A percentile compares a stretch with the other conserved stretches of the same genome.
phyloP scores from a whole-genome alignment of 37 sponge, comb jelly and placozoan genomes.

The Beroe forskalii region DNA sequence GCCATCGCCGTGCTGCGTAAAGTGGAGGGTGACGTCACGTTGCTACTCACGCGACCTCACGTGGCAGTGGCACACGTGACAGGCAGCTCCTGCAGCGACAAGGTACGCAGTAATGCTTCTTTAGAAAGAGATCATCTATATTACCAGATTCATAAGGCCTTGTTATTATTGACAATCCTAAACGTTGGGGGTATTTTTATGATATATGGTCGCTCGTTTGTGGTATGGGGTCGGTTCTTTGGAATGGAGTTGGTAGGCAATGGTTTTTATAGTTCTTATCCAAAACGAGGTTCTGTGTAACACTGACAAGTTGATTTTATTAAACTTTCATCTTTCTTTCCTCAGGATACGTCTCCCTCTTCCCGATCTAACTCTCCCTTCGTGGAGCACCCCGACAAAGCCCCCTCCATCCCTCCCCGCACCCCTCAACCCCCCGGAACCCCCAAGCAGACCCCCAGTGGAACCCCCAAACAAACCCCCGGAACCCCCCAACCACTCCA shows the following conservation, averaged over 20 bases:
- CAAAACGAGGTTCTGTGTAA: too few species aligned
- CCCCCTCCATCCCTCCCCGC: not conserved
- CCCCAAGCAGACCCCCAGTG: not conserved
- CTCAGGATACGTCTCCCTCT: constrained; percentile 5
- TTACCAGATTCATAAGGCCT: too few species aligned
- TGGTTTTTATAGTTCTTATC: too few species aligned
- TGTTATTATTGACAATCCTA: too few species aligned
- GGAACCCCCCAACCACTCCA: not conserved
- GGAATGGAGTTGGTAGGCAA: too few species aligned
- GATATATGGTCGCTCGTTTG: too few species aligned
- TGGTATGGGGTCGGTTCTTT: too few species aligned
- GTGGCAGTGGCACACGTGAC: constrained; percentile 25
- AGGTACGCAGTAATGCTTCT: constrained; percentile 1
- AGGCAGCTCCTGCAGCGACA: not conserved
- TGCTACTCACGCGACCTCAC: constrained; percentile 33
- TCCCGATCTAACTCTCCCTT: not conserved
- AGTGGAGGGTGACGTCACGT: constrained; percentile 53
- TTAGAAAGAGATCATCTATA: too few species aligned
- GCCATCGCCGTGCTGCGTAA: constrained; percentile 24
- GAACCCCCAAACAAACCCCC: not conserved
- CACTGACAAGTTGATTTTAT: too few species aligned
- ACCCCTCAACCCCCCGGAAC: not conserved
- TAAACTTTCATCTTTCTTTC: too few species aligned
- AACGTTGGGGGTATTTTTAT: too few species aligned
- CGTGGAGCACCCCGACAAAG: not conserved